A percentile compares a stretch with the other conserved stretches of the same genome.
phyloP scores from a whole-genome alignment of 1,140 invertebrate genomes.

The Orius laevigatus region DNA sequence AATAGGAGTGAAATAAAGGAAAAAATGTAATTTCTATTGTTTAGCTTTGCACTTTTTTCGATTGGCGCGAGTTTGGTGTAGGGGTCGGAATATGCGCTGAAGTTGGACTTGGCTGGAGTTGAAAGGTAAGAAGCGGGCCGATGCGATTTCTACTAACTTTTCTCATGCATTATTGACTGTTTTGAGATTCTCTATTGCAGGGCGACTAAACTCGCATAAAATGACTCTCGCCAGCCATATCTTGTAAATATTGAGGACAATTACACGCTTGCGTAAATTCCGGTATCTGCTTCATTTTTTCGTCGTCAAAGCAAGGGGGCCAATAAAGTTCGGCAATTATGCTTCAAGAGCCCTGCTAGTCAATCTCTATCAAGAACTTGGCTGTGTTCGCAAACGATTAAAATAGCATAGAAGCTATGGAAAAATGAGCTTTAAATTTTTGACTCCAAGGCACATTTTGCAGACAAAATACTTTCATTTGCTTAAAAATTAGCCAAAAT shows the following conservation, averaged over 20 bases:
- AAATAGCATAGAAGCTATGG: slow-evolving; percentile 38
- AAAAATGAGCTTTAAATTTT: too few relatives aligned
- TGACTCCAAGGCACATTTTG: not conserved
- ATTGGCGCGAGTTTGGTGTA: slow-evolving; percentile 72
- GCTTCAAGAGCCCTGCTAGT: slow-evolving; percentile 62
- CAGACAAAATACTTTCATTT: slow-evolving; percentile 56
- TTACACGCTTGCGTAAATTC: slow-evolving; percentile 75
- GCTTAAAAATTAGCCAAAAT: slow-evolving; percentile 78
- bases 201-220: slow-evolving; percentile 56
- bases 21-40: slow-evolving; percentile 15
- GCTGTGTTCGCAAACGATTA: slow-evolving; percentile 78
- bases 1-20: slow-evolving; percentile 41
- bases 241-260: slow-evolving; percentile 81
- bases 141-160: slow-evolving; percentile 77
- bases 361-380: slow-evolving; percentile 71
- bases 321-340: slow-evolving; percentile 56
- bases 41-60: slow-evolving; percentile 59
- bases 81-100: slow-evolving; percentile 74
- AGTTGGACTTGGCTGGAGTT: slow-evolving; percentile 85
- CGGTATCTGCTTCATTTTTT: slow-evolving; percentile 48
- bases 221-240: slow-evolving; percentile 86
- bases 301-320: too few relatives aligned
- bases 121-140: slow-evolving; percentile 83
- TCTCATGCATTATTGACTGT: slow-evolving; percentile 48
- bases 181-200: too few relatives aligned